A percentile compares a stretch with the other conserved stretches of the same genome.
Evolutionary conservation across 2,888 invertebrate genomes (phyloP).

Genomic region (Coremacera marginata): DNA sequence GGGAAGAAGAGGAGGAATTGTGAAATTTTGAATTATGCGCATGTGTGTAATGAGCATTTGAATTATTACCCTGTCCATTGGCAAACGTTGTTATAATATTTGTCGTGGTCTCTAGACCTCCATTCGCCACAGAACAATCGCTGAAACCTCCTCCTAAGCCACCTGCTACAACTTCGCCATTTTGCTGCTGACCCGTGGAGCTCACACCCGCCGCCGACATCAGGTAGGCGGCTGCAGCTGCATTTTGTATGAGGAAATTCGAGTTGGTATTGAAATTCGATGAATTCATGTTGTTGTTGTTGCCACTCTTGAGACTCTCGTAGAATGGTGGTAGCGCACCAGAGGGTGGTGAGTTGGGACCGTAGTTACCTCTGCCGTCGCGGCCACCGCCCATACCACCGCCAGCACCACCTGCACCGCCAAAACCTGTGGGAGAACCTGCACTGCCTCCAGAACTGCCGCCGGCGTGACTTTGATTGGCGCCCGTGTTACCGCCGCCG

Average conservation of each 20-base stretch:
- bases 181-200: conserved; percentile 40
- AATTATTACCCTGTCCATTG: conserved; percentile 60
- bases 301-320: conserved; percentile 86
- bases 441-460: conserved; percentile 68
- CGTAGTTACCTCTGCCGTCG: conserved; percentile 87
- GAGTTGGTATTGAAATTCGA: conserved; percentile 64
- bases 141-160: conserved; percentile 51
- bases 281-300: conserved; percentile 71
- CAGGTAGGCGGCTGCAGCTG: conserved; percentile 75
- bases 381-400: conserved; percentile 84
- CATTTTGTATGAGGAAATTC: conserved; percentile 74
- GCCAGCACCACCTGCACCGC: conserved; percentile 75
- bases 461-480: conserved; percentile 71
- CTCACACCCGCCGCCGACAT: conserved; percentile 71
- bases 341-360: conserved; percentile 88
- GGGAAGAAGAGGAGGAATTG: conserved; percentile 49
- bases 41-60: conserved; percentile 42
- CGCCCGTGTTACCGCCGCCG: conserved; percentile 43
- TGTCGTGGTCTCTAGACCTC: conserved; percentile 46
- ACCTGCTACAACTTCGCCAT: conserved; percentile 72
- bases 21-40: conserved; percentile 44
- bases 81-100: conserved; percentile 57
- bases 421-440: conserved; percentile 58
- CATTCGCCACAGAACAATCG: conserved; percentile 27
- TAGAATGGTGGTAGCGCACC: conserved; percentile 91